A percentile compares a stretch with the other conserved stretches of the same genome.
These are phyloP conservation scores for Polia nebulosa DNA, from an alignment of 2,888 invertebrate species.

Conservation along the genomic window DNA sequence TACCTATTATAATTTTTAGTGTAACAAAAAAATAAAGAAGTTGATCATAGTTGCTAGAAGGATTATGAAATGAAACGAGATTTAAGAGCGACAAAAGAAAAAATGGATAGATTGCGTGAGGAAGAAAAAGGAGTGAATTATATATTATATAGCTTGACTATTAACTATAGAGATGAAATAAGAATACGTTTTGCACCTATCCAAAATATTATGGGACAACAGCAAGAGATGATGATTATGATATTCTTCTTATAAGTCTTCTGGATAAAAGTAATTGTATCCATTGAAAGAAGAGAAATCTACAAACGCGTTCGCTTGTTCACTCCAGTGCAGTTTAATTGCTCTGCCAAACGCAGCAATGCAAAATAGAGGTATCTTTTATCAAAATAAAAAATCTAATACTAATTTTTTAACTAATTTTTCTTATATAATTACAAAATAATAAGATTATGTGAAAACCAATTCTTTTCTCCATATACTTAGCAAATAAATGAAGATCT, in stretches of 20 bases:
- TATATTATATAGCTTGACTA: no score
- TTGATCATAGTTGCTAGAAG: no score
- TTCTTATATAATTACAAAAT: background rate
- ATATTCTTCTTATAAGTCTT: background rate
- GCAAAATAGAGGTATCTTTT: background rate
- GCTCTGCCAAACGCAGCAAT: conserved; percentile 3
- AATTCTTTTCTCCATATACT: background rate
- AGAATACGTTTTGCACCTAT: background rate
- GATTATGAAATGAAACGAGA: no score
- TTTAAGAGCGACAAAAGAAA: no score
- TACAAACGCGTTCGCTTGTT: background rate
- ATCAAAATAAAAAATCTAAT: no score
- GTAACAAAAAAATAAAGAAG: no score
- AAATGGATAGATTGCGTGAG: no score
- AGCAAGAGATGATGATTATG: background rate
- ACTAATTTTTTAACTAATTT: background rate
- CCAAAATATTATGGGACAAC: background rate
- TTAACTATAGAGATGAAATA: no score
- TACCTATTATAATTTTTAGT: no score
- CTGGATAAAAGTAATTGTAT: background rate
- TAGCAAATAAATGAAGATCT: conserved; percentile 4
- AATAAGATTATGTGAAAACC: background rate
- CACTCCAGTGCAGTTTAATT: background rate
- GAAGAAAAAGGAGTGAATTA: no score
- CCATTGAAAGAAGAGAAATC: background rate